These are phyloP conservation scores for Scleropages formosus DNA, from an alignment of 2,797 vertebrate species.

Conservation along the genomic window DNA sequence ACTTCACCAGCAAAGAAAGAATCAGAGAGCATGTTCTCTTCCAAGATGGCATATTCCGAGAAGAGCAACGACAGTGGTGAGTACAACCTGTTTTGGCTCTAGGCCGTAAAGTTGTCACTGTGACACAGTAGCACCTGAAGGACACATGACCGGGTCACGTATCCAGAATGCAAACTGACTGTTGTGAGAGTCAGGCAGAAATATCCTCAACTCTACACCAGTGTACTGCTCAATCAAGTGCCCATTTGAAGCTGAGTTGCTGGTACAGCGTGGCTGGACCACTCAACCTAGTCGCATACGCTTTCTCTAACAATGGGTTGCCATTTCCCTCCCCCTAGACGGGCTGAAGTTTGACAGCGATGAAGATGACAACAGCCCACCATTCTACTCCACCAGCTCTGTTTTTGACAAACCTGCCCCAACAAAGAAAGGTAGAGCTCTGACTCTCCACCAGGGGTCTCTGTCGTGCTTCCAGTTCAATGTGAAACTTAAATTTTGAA, in stretches of 20 bases:
- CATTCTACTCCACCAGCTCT: conserved; percentile 83
- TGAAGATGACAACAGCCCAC: conserved; percentile 72
- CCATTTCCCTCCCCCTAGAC: conserved; percentile 59
- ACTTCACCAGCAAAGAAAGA: conserved; percentile 72
- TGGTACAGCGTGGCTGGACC: not conserved
- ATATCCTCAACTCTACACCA: not conserved
- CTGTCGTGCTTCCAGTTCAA: not conserved
- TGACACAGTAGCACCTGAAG: too few relatives aligned
- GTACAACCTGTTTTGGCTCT: conserved; percentile 36
- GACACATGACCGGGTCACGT: too few relatives aligned
- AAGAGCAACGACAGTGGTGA: conserved; percentile 87
- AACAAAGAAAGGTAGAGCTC: conserved; percentile 82
- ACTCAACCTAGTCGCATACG: not conserved
- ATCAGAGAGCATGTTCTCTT: conserved; percentile 73
- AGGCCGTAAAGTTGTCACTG: too few relatives aligned
- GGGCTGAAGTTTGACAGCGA: conserved; percentile 86
- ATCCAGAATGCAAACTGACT: too few relatives aligned
- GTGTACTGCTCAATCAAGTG: too few relatives aligned
- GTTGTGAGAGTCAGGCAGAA: not conserved
- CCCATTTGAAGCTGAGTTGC: too few relatives aligned
- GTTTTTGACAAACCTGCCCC: conserved; percentile 77
- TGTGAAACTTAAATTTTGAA: not conserved
- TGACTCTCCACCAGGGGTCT: conserved; percentile 39
- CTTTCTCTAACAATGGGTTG: not conserved
- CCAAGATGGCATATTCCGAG: conserved; percentile 74